Evolutionary conservation across 2,797 vertebrate genomes (phyloP), one percentile per base, ranked within the genome.

Genomic region (Poecile montanus): DNA sequence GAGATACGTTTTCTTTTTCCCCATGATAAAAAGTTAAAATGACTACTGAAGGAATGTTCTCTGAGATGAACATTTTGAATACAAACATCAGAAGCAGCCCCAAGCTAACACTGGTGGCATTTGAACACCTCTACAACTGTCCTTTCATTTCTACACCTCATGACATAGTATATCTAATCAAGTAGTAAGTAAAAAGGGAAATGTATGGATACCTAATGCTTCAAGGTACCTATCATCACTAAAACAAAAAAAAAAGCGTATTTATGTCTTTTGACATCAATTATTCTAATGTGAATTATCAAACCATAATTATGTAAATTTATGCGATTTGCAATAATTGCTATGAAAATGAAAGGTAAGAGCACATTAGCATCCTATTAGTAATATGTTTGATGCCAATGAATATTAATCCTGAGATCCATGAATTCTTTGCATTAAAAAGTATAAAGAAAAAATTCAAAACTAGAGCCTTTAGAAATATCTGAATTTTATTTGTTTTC

Each of bases 261-360:
- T 81, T 96, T 92, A 91, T 53, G 13, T 15, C 54, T 90, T 96
- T 94, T 86, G 44, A 88, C 38, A 88, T 58, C 8, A 63, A n/a
- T 91, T 95, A 92, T 87, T 85, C 62, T 82, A 93, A 82, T 77
- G 18, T 14, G 45, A 91, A 63, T 94, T 96, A 78, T 92, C 94
- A 88, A 45, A 50, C 20, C 67, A 68, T 88, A 92, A 91, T 95
- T 96, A 95, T 95, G 85, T 67, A 97, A 96, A 96, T 95, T 89
- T 75, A 95, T 94, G 71, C 30, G 66, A 94, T 96, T 95, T 72
- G 7, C 6, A 61, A 11, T 65, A 26, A 82, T 91, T 97, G 53
- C 48, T 75, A 88, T 95, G 81, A 77, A 96, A 96, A 94, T 78
- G 44, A 66, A 94, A 96, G 53, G 75, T 94, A 96, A 95, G 34